These are phyloP conservation scores for Drosophila elegans DNA, from an alignment of 1,140 invertebrate genomes.

Conservation along the genomic window DNA sequence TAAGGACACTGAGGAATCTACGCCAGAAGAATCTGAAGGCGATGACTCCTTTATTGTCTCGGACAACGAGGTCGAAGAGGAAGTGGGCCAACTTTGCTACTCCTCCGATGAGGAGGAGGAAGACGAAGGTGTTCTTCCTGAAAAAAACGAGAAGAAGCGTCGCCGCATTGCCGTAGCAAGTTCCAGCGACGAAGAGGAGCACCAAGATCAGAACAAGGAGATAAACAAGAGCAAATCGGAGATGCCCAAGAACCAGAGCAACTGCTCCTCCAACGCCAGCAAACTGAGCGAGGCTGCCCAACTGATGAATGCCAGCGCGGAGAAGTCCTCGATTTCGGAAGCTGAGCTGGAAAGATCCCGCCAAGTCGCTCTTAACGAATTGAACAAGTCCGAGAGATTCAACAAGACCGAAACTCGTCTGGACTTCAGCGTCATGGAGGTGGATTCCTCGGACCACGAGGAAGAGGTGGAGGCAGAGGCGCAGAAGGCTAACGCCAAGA, in stretches of 20 bases:
- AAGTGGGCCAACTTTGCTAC: conserved; percentile 38
- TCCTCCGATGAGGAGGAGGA: conserved; percentile 35
- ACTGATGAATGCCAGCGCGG: conserved; percentile 13
- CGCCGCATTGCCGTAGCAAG: conserved; percentile 50
- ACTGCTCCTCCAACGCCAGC: conserved; percentile 38
- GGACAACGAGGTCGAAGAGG: conserved; percentile 43
- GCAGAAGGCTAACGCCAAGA: background rate
- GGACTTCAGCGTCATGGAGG: conserved; percentile 24
- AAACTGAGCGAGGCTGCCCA: conserved; percentile 53
- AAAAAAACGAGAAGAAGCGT: conserved; percentile 6
- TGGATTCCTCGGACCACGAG: conserved; percentile 27
- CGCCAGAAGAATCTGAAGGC: conserved; percentile 26
- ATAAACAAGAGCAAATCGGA: background rate
- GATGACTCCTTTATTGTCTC: conserved; percentile 72
- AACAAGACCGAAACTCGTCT: conserved; percentile 48
- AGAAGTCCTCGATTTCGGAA: conserved; percentile 15
- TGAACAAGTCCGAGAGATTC: conserved; percentile 55
- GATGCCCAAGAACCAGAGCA: conserved; percentile 12
- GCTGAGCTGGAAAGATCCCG: conserved; percentile 37
- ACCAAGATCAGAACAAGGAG: background rate
- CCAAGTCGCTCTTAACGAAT: conserved; percentile 20
- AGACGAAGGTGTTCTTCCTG: background rate
- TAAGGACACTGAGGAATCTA: conserved; percentile 56
- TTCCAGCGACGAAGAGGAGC: conserved; percentile 41
- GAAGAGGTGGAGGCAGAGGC: background rate